A percentile compares a stretch with the other conserved stretches of the same genome.
Evolutionary conservation across 2,888 invertebrate genomes (phyloP).

Genomic region (Cenopis cana): DNA sequence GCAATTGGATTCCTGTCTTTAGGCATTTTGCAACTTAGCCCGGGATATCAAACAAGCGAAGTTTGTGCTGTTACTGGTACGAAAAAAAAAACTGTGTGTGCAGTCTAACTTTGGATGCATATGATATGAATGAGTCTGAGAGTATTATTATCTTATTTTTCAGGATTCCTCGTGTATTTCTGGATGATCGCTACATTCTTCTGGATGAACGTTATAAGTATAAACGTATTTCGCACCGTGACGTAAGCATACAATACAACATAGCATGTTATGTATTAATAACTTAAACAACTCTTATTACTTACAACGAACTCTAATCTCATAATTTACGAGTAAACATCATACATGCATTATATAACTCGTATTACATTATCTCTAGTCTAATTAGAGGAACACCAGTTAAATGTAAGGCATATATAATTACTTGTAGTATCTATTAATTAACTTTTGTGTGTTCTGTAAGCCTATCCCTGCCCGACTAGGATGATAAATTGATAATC

Average conservation of each 20-base stretch:
- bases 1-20: slow-evolving; percentile 84
- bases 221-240: slow-evolving; percentile 87
- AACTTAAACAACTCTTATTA: background rate
- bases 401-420: background rate
- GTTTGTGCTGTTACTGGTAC: slow-evolving; percentile 84
- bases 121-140: background rate
- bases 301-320: background rate
- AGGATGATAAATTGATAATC: too few species aligned
- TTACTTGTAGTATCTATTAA: background rate
- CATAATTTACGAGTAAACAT: background rate
- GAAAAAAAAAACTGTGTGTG: background rate
- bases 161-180: slow-evolving; percentile 85
- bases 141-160: slow-evolving; percentile 35
- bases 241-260: slow-evolving; percentile 80
- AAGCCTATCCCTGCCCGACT: too few species aligned
- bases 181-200: slow-evolving; percentile 89
- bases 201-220: slow-evolving; percentile 88
- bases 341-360: background rate
- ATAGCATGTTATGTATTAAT: background rate
- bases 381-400: background rate
- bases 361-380: background rate
- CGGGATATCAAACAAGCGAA: slow-evolving; percentile 59
- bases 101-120: background rate
- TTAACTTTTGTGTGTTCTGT: too few species aligned
- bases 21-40: slow-evolving; percentile 83